A percentile compares a stretch with the other conserved stretches of the same genome.
Evolutionary conservation across 53 echinoderm and acorn worm genomes (phyloP).

Genomic region (Echinarachnius parma): DNA sequence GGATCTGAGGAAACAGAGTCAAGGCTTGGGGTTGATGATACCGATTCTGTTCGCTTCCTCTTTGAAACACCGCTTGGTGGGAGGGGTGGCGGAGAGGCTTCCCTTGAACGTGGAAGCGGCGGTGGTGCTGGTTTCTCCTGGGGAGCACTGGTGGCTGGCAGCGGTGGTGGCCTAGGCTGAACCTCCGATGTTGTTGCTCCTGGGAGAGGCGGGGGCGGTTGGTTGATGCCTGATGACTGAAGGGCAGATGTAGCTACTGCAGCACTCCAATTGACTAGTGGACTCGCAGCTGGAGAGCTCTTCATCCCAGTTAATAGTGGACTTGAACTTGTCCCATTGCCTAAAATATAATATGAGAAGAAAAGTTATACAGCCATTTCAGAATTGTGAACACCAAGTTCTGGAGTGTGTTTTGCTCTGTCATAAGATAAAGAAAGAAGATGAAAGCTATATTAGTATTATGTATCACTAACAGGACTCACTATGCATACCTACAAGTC

Average conservation of each 20-base stretch:
- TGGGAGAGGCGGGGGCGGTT: slow-evolving; percentile 58
- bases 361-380: no score
- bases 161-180: slow-evolving; percentile 44
- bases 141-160: slow-evolving; percentile 13
- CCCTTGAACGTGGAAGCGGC: slow-evolving; percentile 56
- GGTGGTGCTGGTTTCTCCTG: slow-evolving; percentile 61
- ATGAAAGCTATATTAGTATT: no score
- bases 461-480: no score
- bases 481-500: no score
- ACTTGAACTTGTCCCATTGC: slow-evolving; percentile 6
- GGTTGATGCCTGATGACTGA: slow-evolving; percentile 15
- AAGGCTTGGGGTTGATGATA: slow-evolving; percentile 30
- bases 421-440: no score
- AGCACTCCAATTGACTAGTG: slow-evolving; percentile 8
- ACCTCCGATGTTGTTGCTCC: slow-evolving; percentile 49
- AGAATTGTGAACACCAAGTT: no score
- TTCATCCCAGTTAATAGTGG: slow-evolving; percentile 5
- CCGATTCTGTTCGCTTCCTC: slow-evolving; percentile 17
- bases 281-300: slow-evolving; percentile 31
- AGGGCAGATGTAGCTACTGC: slow-evolving; percentile 38
- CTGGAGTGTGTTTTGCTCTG: no score
- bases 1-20: slow-evolving; percentile 34
- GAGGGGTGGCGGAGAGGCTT: slow-evolving; percentile 64
- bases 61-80: slow-evolving; percentile 43
- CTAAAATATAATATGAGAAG: background rate